phyloP scores from a whole-genome alignment of 1,140 invertebrate genomes.

The Drosophila takahashii region DNA sequence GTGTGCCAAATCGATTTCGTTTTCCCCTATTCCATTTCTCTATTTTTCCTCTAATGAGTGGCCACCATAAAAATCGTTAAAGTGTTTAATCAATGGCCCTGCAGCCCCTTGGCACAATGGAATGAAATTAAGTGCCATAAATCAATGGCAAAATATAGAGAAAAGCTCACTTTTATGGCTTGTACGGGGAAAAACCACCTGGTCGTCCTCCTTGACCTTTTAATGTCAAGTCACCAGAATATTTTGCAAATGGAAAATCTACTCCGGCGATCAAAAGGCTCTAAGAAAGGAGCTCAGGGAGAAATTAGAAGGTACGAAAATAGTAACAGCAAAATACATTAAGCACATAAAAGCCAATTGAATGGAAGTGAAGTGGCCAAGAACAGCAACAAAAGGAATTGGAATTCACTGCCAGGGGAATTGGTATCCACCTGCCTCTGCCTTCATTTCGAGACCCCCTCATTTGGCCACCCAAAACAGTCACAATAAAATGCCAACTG shows the following conservation, averaged over 20 bases:
- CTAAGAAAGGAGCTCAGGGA: neutral
- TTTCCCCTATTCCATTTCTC: neutral
- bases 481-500: constrained; percentile 81
- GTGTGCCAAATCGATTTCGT: constrained; percentile 2
- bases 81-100: constrained; percentile 64
- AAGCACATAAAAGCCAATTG: constrained; percentile 64
- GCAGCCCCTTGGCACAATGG: constrained; percentile 36
- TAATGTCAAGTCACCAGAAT: neutral
- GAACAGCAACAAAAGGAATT: constrained; percentile 19
- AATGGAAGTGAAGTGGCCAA: constrained; percentile 52
- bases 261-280: neutral
- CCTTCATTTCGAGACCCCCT: neutral
- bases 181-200: constrained; percentile 3
- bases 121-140: constrained; percentile 74
- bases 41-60: constrained; percentile 13
- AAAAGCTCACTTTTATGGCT: constrained; percentile 37
- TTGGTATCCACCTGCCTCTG: constrained; percentile 17
- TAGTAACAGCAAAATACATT: constrained; percentile 24
- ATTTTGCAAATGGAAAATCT: neutral
- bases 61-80: constrained; percentile 44
- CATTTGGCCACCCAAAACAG: constrained; percentile 31
- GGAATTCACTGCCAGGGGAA: constrained; percentile 3
- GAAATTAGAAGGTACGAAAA: constrained; percentile 21
- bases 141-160: constrained; percentile 64
- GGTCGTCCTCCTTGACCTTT: constrained; percentile 53